Evolutionary conservation across 2,113 vertebrate genomes (phyloP).

Genomic region (Amphilophus citrinellus): DNA sequence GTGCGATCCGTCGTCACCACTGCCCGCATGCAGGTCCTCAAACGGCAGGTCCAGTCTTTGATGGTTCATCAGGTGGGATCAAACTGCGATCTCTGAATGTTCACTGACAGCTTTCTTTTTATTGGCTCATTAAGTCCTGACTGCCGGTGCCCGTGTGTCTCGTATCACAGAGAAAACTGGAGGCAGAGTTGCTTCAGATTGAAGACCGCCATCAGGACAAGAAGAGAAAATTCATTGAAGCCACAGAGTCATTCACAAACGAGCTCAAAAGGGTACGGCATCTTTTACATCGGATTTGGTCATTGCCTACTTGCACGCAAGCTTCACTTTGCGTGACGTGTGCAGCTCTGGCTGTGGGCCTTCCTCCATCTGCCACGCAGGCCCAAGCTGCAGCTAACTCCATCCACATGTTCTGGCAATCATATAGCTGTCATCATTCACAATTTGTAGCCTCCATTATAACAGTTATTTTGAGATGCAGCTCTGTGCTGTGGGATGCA

Average conservation of each 20-base stretch:
- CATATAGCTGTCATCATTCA: slow-evolving; percentile 48
- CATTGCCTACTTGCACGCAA: slow-evolving; percentile 55
- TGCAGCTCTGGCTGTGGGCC: slow-evolving; percentile 37
- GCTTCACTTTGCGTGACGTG: slow-evolving; percentile 36
- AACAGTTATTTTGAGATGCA: slow-evolving; percentile 35
- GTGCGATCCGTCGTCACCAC: slow-evolving; percentile 98
- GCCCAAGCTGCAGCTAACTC: slow-evolving; percentile 63
- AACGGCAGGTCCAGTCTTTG: slow-evolving; percentile 96
- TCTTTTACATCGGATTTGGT: slow-evolving; percentile 23
- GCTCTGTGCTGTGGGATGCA: slow-evolving; percentile 29
- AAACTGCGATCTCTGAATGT: not conserved
- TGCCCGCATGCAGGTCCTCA: slow-evolving; percentile 98
- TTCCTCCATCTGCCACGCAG: slow-evolving; percentile 43
- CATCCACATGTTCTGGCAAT: slow-evolving; percentile 64
- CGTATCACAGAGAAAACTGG: slow-evolving; percentile 90
- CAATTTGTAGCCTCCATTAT: slow-evolving; percentile 45
- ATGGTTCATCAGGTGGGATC: slow-evolving; percentile 97
- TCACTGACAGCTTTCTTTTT: not conserved
- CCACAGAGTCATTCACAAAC: slow-evolving; percentile 95
- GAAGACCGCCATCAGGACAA: slow-evolving; percentile 98
- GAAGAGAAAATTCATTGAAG: slow-evolving; percentile 97
- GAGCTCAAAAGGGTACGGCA: slow-evolving; percentile 94
- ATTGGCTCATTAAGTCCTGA: not conserved
- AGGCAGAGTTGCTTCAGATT: slow-evolving; percentile 97
- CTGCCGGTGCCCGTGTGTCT: slow-evolving; percentile 35